Conservation (phyloP, 2,797 vertebrate genomes). For the Florisuga fusca region DNA sequence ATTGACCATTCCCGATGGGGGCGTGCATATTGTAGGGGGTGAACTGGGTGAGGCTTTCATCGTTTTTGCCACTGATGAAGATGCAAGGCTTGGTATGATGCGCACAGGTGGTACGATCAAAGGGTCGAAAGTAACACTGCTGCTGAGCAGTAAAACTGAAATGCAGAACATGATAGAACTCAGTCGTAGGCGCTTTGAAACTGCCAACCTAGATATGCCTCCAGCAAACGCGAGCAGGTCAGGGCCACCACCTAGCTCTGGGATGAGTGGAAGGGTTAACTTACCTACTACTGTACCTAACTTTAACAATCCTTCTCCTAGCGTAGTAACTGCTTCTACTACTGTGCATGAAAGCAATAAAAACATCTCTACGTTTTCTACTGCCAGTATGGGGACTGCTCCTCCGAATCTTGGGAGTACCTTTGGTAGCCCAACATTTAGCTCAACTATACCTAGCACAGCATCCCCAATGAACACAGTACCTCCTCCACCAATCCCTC, state of each 20-base stretch:
- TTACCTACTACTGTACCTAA: constrained; percentile 88
- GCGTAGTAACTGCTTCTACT: constrained; percentile 86
- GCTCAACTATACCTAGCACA: constrained; percentile 89
- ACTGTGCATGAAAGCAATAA: constrained; percentile 93
- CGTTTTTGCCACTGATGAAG: constrained; percentile 99
- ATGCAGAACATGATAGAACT: constrained; percentile 99
- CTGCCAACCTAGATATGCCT: constrained; percentile 87
- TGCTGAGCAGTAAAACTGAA: constrained; percentile 99
- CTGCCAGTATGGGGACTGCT: constrained; percentile 86
- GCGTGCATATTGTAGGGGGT: constrained; percentile 99
- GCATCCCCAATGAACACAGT: constrained; percentile 90
- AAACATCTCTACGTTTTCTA: constrained; percentile 85
- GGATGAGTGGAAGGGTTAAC: constrained; percentile 87
- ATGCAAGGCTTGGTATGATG: constrained; percentile 99
- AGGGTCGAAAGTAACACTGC: constrained; percentile 97
- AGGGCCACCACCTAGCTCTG: constrained; percentile 85
- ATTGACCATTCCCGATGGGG: constrained; percentile 99
- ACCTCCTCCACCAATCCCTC: constrained; percentile 89
- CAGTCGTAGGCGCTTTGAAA: constrained; percentile 97
- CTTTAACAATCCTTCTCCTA: constrained; percentile 89
- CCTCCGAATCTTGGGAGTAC: constrained; percentile 90
- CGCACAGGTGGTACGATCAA: constrained; percentile 98
- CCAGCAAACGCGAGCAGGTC: constrained; percentile 90
- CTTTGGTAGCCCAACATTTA: constrained; percentile 88
- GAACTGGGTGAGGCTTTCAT: constrained; percentile 99